These are phyloP conservation scores for Premnoplex brunnescens DNA, from an alignment of 2,797 vertebrate genomes.

Conservation along the genomic window DNA sequence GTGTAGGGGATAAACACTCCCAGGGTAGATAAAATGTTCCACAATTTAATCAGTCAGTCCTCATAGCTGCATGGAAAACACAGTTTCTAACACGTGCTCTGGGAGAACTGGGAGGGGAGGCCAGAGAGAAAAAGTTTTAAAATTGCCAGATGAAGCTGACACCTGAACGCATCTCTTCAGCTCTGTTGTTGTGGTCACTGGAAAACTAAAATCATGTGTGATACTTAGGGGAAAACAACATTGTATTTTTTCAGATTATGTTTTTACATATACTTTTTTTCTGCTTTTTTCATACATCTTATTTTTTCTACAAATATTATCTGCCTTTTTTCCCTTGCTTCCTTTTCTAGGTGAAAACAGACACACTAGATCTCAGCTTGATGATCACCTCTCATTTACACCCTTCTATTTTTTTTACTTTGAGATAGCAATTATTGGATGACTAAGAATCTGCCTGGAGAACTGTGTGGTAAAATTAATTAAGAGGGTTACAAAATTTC, in stretches of 20 bases:
- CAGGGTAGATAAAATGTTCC: background rate
- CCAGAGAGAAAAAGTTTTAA: background rate
- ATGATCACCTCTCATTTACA: background rate
- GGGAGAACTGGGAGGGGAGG: background rate
- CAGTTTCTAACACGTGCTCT: background rate
- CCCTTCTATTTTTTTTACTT: background rate
- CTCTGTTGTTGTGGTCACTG: background rate
- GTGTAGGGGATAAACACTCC: background rate
- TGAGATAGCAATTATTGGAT: background rate
- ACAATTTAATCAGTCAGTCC: background rate
- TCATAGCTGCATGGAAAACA: background rate
- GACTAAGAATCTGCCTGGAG: background rate
- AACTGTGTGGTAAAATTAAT: background rate
- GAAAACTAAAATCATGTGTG: conserved; percentile 22
- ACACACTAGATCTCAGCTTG: background rate
- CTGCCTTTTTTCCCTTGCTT: background rate
- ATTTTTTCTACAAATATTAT: background rate
- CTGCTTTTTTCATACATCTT: background rate
- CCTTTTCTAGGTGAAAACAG: background rate
- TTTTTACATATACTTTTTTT: background rate
- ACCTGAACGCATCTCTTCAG: background rate
- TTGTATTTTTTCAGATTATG: background rate
- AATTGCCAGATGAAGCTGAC: background rate
- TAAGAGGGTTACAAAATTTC: background rate
- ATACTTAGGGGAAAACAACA: conserved; percentile 37